phyloP scores from a whole-genome alignment of 2,113 vertebrate species.

The Hippolais icterina region DNA sequence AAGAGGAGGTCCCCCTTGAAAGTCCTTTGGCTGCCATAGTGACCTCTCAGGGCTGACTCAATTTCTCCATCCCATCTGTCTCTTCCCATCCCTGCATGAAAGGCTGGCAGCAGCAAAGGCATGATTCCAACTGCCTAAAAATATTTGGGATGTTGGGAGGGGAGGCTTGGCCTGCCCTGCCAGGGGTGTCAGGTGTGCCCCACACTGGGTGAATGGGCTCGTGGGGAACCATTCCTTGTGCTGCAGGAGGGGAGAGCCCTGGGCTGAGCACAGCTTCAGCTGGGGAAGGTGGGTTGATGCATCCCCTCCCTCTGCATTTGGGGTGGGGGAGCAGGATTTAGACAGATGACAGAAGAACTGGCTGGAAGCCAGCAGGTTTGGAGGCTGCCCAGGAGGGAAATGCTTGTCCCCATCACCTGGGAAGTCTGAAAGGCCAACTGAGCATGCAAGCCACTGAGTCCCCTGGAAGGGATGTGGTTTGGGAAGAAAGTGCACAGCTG shows the following conservation, averaged over 20 bases:
- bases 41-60: background rate
- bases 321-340: background rate
- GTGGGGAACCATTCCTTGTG: background rate
- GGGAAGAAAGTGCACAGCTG: background rate
- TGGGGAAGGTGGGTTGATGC: background rate
- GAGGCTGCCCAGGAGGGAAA: background rate
- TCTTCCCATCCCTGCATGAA: background rate
- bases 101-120: background rate
- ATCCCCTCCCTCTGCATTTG: background rate
- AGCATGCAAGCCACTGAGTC: rapidly evolving
- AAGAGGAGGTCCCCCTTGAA: no score
- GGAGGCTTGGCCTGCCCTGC: background rate
- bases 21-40: background rate
- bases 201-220: rapidly evolving
- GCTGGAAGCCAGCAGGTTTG: background rate
- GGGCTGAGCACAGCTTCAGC: background rate
- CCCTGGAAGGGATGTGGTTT: background rate
- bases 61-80: background rate
- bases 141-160: background rate
- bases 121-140: background rate
- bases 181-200: background rate
- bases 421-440: background rate
- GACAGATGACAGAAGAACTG: background rate
- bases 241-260: background rate
- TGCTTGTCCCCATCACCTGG: rapidly evolving